A percentile compares a stretch with the other conserved stretches of the same genome.
Evolutionary conservation across 2,797 vertebrate species (phyloP).

Genomic region (Macropodus opercularis): DNA sequence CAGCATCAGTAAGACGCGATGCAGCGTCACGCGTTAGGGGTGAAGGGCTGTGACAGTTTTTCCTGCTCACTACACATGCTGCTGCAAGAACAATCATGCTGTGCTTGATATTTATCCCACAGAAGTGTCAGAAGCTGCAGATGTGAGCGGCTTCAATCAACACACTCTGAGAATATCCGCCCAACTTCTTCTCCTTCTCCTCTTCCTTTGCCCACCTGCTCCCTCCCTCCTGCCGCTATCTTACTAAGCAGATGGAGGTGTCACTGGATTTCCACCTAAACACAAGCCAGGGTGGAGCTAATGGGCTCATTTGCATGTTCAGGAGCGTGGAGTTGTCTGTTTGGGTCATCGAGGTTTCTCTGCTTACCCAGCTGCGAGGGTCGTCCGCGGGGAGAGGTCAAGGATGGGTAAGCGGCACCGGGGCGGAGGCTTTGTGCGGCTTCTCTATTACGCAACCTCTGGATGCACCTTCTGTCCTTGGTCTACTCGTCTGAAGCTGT

Average conservation of each 20-base stretch:
- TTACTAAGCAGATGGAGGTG: constrained; percentile 75
- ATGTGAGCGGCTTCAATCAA: no score
- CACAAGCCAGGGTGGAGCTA: constrained; percentile 54
- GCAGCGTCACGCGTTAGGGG: no score
- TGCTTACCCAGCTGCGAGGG: constrained; percentile 55
- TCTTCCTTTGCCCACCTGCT: constrained; percentile 4
- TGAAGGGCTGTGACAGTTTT: no score
- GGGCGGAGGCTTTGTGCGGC: constrained; percentile 22
- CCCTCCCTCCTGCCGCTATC: constrained; percentile 21
- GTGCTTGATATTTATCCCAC: no score
- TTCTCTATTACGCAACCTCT: constrained; percentile 42
- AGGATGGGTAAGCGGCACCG: constrained; percentile 61
- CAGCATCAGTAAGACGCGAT: no score
- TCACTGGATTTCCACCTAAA: constrained; percentile 64
- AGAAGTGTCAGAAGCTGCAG: no score
- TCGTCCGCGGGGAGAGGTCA: constrained; percentile 57
- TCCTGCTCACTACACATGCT: no score
- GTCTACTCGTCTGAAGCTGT: constrained; percentile 13
- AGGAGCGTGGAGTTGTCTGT: constrained; percentile 57
- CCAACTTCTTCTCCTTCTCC: constrained; percentile 4
- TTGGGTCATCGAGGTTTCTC: constrained; percentile 56
- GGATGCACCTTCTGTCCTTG: constrained; percentile 37
- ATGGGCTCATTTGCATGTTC: constrained; percentile 67
- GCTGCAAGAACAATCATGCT: no score
- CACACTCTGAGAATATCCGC: background rate